These are phyloP conservation scores for Blera fallax DNA, from an alignment of 2,888 invertebrate species.

Conservation along the genomic window DNA sequence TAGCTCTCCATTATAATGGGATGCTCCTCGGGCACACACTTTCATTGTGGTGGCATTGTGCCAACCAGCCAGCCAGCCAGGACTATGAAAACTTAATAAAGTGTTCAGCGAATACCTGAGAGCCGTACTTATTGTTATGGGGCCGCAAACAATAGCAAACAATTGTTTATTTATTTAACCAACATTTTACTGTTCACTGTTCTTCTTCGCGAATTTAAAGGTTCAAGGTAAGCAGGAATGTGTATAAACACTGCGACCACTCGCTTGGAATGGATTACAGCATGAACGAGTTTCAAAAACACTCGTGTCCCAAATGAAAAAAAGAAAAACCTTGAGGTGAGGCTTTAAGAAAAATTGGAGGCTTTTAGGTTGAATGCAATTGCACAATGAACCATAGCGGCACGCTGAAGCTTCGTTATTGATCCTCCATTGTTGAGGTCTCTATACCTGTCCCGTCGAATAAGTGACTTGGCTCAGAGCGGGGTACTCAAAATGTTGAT, in stretches of 20 bases:
- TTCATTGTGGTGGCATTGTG: background rate
- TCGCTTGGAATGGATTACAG: background rate
- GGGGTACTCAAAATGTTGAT: too few relatives aligned
- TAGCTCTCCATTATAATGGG: conserved; percentile 42
- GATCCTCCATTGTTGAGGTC: too few relatives aligned
- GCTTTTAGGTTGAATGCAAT: too few relatives aligned
- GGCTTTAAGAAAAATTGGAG: too few relatives aligned
- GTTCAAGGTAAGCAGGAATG: background rate
- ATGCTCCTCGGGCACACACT: conserved; percentile 49
- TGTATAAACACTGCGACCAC: background rate
- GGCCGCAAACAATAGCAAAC: conserved; percentile 17
- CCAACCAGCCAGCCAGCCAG: background rate
- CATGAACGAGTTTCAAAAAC: background rate
- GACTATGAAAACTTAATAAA: conserved; percentile 55
- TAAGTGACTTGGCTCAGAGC: too few relatives aligned
- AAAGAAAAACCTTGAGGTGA: too few relatives aligned
- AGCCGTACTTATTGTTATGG: conserved; percentile 21
- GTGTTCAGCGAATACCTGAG: conserved; percentile 22
- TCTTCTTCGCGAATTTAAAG: background rate
- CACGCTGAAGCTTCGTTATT: too few relatives aligned
- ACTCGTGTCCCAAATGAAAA: too few relatives aligned
- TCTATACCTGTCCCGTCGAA: too few relatives aligned
- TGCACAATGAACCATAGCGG: too few relatives aligned
- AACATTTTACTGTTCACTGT: conserved; percentile 2
- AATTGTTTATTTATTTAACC: conserved; percentile 44